Conservation (phyloP, 2,113 vertebrate genomes). For the Narcine bancroftii region DNA sequence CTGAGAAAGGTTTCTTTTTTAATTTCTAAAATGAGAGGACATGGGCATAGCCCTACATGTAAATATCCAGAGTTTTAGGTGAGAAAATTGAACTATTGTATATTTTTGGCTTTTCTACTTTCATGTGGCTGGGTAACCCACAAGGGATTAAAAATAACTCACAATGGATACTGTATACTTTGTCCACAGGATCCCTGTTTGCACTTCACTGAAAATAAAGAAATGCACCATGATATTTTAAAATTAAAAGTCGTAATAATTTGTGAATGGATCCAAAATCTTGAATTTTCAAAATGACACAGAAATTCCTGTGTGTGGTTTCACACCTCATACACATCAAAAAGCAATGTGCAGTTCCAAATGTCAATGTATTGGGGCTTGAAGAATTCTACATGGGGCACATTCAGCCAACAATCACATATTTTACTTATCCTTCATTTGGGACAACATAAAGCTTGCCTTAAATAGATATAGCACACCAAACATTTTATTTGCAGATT, state of each 20-base stretch:
- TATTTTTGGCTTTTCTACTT: not conserved
- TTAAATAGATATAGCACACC: not conserved
- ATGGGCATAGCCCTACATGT: not conserved
- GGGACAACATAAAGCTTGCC: not conserved
- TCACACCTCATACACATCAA: not conserved
- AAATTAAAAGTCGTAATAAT: not conserved
- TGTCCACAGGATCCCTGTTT: not conserved
- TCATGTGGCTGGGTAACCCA: not conserved
- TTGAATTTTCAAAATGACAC: not conserved
- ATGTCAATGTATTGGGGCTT: not conserved
- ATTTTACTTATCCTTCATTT: not conserved
- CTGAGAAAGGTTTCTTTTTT: conserved; percentile 22
- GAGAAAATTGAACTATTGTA: not conserved
- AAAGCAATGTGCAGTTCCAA: not conserved
- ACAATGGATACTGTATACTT: not conserved
- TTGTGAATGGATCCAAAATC: not conserved
- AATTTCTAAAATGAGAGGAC: not conserved
- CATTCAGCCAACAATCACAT: not conserved
- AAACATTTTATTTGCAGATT: not conserved
- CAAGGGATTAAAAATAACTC: not conserved
- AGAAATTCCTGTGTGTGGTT: not conserved
- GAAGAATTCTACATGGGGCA: not conserved
- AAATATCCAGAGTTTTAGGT: not conserved
- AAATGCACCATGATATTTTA: conserved; percentile 13
- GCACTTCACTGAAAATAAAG: conserved; percentile 16